Base-by-base conservation (phyloP, 2,113 vertebrate genomes). In the Eidolon helvum region DNA sequence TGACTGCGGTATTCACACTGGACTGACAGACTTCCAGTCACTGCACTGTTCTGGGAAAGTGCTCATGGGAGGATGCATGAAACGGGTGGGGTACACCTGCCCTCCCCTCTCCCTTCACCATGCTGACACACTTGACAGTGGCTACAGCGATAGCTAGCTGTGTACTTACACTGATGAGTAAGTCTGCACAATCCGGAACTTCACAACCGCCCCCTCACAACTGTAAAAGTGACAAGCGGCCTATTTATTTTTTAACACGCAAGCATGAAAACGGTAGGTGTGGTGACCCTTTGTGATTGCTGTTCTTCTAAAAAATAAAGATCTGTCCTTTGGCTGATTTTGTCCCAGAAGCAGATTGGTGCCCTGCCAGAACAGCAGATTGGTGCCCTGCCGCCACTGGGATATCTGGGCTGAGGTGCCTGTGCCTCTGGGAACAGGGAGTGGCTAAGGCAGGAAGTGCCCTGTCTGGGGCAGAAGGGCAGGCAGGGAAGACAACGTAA, bases 71-170 rank as follows among this genome's bases (percentile, higher is more conserved):
- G 48, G 24, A 88, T 40, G 15, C n/a, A 45, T 18, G n/a, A 75
- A 30, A 74, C 1, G 0, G 12, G 0, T 8, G 14, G 30, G 10
- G 11, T 24, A 15, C 22, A 18, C 1, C 18, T 6, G 38, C 18
- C 28, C 38, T 21, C 10, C 8, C 7, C 24, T 38, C 38, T 24
- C 22, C 69, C 18, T 40, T 26, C 33, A 9, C 28, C 15, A 4
- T 30, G 74, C 45, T 45, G 33, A 50, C 0, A 7, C 7, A 65
- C 18, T 38, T 82, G 26, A 57, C 35, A 30, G 7, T 1, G 11
- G 68, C 33, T 1, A 59, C 21, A 30, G 45, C 43, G 59, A 21
- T 1, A 12, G 50, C 48, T 48, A 21, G 2, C n/a, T 3, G 12
- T 7, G n/a, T 10, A 50, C 50, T 50, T 50, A 15, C 0, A 38